Conservation (phyloP, 2,113 vertebrate genomes). For the Centropristis striata region DNA sequence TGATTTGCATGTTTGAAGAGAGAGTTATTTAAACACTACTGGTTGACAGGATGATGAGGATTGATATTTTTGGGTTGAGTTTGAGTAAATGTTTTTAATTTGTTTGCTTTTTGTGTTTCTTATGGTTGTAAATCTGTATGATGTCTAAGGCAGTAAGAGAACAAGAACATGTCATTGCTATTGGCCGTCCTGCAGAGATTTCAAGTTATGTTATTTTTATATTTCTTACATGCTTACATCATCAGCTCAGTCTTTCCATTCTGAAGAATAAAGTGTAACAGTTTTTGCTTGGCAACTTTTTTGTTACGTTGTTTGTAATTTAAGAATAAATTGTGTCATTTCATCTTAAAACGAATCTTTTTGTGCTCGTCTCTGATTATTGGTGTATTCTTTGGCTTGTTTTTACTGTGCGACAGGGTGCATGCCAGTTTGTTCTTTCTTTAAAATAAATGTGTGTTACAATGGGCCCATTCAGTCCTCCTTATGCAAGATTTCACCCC, state of each 20-base stretch:
- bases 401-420: background rate
- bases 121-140: constrained; percentile 62
- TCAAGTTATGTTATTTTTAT: constrained; percentile 67
- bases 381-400: background rate
- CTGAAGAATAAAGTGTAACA: constrained; percentile 73
- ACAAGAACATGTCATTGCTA: constrained; percentile 36
- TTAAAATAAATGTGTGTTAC: constrained; percentile 14
- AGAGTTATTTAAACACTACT: constrained; percentile 72
- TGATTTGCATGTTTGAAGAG: constrained; percentile 77
- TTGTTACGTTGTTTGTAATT: constrained; percentile 79
- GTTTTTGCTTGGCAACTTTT: constrained; percentile 74
- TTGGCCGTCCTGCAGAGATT: constrained; percentile 52
- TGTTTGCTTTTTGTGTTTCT: constrained; percentile 51
- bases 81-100: constrained; percentile 58
- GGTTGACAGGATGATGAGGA: constrained; percentile 46
- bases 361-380: constrained; percentile 12
- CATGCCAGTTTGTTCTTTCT: background rate
- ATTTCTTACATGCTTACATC: constrained; percentile 66
- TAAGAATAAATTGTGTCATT: constrained; percentile 80
- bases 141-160: constrained; percentile 47
- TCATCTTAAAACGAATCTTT: constrained; percentile 54
- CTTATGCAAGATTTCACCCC: background rate
- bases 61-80: constrained; percentile 50
- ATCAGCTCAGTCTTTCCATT: constrained; percentile 65
- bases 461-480: constrained; percentile 4